Evolutionary conservation across 2,888 invertebrate genomes (phyloP).

Genomic region (Drosophila longiperda): DNA sequence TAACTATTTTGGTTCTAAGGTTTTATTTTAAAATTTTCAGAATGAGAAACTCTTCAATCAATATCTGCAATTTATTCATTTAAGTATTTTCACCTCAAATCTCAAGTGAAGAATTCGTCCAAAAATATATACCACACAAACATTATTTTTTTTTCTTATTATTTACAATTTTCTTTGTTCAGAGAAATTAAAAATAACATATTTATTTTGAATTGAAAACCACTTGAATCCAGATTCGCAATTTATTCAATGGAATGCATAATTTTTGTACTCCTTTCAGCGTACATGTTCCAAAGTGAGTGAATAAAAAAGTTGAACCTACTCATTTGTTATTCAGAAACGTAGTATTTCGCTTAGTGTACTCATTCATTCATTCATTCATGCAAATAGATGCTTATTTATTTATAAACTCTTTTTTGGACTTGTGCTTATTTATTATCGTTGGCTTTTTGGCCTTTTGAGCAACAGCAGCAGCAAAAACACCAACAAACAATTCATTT

Average conservation of each 20-base stretch:
- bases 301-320: background rate
- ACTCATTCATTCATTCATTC: conserved; percentile 21
- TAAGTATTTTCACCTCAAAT: background rate
- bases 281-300: background rate
- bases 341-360: background rate
- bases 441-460: conserved; percentile 39
- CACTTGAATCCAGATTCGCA: background rate
- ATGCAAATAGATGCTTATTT: conserved; percentile 55
- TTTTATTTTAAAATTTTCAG: background rate
- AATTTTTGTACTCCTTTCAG: background rate
- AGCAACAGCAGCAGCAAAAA: conserved; percentile 10
- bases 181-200: background rate
- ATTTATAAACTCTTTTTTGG: conserved; percentile 57
- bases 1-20: too few species aligned
- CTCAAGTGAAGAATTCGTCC: background rate
- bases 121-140: background rate
- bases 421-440: conserved; percentile 51
- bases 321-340: background rate
- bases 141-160: background rate
- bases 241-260: background rate
- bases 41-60: background rate
- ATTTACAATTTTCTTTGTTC: background rate
- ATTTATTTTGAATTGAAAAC: background rate
- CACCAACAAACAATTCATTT: conserved; percentile 67
- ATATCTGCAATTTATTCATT: background rate